Base-by-base conservation (phyloP, 1,140 invertebrate species). In the Drosophila auraria region DNA sequence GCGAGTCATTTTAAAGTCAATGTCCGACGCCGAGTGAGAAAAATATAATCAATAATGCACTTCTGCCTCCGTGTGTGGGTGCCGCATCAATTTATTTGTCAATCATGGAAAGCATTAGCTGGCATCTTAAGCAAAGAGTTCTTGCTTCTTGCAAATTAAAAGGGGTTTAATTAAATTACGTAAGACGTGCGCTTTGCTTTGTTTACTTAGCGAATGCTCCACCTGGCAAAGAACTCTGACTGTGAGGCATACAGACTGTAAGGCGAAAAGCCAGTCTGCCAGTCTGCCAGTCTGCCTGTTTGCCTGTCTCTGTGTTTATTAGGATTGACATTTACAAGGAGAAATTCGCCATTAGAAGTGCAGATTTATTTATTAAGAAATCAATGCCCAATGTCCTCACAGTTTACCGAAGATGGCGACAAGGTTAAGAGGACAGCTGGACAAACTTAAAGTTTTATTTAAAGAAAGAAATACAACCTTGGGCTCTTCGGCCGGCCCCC, bases 131-230 rank as follows among this genome's bases (percentile, higher is more conserved):
- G 63, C n/a, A 15, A 47, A 30, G 27, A 47, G 3, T 49, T 9
- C 11, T 11, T 27, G 15, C 38, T 40, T 57, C 68, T 44, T 15
- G 50, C 33, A 69, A 70, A 70, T 70, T 70, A 69, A 36, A 56
- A 71, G 44, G 40, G 63, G 15, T 56, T 66, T 71, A 56, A 71
- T 71, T 69, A 5, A 71, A 45, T 71, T 71, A 69, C 38, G 50
- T 30, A 56, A 38, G 50, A 69, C 30, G 40, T 56, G 17, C 30
- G 14, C 17, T n/a, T 15, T 36, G 14, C 17, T n/a, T 17, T 36
- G 14, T 15, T 51, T 38, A 54, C 59, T 40, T 50, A 12, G 42
- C 25, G 25, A 40, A 47, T 20, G 14, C 51, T 23, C n/a, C 6
- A 27, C 14, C 40, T 42, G 50, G n/a, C 36, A 42, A 14, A 30